Conservation (phyloP, 2,113 vertebrate species). For the Nesoenas mayeri region DNA sequence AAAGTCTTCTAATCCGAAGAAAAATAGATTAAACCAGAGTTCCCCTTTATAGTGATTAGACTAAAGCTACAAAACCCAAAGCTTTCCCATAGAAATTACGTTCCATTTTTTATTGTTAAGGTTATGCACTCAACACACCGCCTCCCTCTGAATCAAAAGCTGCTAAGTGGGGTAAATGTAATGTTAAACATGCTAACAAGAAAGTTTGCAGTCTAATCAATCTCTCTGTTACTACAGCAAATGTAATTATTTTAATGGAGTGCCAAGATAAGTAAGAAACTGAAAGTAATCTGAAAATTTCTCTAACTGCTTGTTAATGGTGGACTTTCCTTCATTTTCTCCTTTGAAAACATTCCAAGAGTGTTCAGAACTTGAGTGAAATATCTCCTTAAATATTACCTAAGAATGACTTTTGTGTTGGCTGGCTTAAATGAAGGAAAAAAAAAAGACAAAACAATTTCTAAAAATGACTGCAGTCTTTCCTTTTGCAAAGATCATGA, state of each 20-base stretch:
- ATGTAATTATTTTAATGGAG: slow-evolving; percentile 63
- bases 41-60: neutral
- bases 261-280: slow-evolving; percentile 74
- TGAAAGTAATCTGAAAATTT: slow-evolving; percentile 72
- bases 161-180: slow-evolving; percentile 54
- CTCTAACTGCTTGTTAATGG: slow-evolving; percentile 66
- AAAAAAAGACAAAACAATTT: neutral
- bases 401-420: slow-evolving; percentile 14
- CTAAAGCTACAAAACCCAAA: neutral
- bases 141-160: neutral
- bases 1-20: slow-evolving; percentile 11
- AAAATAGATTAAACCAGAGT: neutral
- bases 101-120: neutral
- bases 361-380: slow-evolving; percentile 52
- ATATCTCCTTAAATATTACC: slow-evolving; percentile 51
- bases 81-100: neutral
- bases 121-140: neutral
- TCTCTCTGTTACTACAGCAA: slow-evolving; percentile 52
- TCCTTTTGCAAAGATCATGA: neutral
- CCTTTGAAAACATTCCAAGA: slow-evolving; percentile 62
- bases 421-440: neutral
- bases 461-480: neutral
- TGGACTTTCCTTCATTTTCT: slow-evolving; percentile 55
- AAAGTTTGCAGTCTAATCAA: slow-evolving; percentile 68
- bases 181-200: slow-evolving; percentile 56